These are phyloP conservation scores for Eretmocerus hayati DNA, from an alignment of 2,888 invertebrate genomes.

Conservation along the genomic window DNA sequence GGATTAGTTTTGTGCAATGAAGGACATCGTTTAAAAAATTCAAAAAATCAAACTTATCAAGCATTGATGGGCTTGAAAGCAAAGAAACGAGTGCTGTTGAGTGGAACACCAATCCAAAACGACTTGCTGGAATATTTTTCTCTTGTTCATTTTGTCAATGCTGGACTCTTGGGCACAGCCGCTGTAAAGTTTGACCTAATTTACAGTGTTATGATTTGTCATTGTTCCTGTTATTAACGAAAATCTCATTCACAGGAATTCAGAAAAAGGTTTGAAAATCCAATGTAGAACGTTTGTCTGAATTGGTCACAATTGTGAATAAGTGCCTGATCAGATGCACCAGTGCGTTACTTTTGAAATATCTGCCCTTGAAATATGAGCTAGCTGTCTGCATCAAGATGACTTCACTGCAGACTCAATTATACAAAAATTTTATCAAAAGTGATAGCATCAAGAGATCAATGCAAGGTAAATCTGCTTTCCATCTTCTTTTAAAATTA, in stretches of 20 bases:
- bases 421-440: constrained; percentile 82
- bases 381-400: constrained; percentile 92
- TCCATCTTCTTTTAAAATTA: not conserved
- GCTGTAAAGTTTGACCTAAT: constrained; percentile 50
- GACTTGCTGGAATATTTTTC: constrained; percentile 98
- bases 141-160: constrained; percentile 96
- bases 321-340: constrained; percentile 94
- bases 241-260: constrained; percentile 60
- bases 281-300: constrained; percentile 77
- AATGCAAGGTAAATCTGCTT: constrained; percentile 52
- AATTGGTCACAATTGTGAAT: constrained; percentile 83
- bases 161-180: constrained; percentile 76
- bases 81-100: constrained; percentile 81
- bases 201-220: not conserved
- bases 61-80: constrained; percentile 88
- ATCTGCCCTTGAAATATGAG: constrained; percentile 92
- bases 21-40: constrained; percentile 95
- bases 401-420: constrained; percentile 72
- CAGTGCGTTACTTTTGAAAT: constrained; percentile 88
- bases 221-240: too few species aligned
- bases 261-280: constrained; percentile 76
- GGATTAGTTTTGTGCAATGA: constrained; percentile 98
- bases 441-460: constrained; percentile 76
- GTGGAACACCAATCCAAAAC: constrained; percentile 99
- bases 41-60: constrained; percentile 95